phyloP scores from a whole-genome alignment of 2,888 invertebrate species.

The Cheilosia soror region DNA sequence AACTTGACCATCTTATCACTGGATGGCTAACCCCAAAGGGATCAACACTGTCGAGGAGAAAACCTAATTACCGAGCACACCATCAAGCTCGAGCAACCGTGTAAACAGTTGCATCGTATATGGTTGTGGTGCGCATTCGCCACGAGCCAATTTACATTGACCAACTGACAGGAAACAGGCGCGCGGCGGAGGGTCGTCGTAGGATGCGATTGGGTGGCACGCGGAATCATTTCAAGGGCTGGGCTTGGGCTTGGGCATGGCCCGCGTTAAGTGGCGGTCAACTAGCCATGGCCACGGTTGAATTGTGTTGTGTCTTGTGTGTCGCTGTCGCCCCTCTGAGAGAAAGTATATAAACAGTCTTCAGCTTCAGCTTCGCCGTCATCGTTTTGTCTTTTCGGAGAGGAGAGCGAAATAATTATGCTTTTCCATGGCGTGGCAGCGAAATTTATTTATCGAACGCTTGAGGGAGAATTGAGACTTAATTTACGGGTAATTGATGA shows the following conservation, averaged over 20 bases:
- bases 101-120: conserved; percentile 26
- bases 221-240: conserved; percentile 49
- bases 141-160: conserved; percentile 65
- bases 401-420: conserved; percentile 49
- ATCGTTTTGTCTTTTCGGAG: background rate
- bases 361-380: conserved; percentile 15
- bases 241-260: background rate
- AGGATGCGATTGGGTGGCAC: conserved; percentile 8
- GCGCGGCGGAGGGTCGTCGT: background rate
- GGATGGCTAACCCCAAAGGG: conserved; percentile 45
- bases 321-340: conserved; percentile 12
- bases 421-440: conserved; percentile 54
- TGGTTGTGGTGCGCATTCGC: conserved; percentile 13
- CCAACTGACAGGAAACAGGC: conserved; percentile 12
- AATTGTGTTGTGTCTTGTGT: conserved; percentile 3
- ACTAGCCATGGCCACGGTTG: conserved; percentile 23
- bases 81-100: conserved; percentile 31
- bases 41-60: conserved; percentile 38
- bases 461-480: conserved; percentile 51
- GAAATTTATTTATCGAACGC: conserved; percentile 67
- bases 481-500: conserved; percentile 68
- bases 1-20: conserved; percentile 32
- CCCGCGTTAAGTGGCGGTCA: conserved; percentile 25
- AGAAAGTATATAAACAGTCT: conserved; percentile 38
- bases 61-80: conserved; percentile 27